These are phyloP conservation scores for Agrotis puta DNA, from an alignment of 2,888 invertebrate genomes.

Conservation along the genomic window DNA sequence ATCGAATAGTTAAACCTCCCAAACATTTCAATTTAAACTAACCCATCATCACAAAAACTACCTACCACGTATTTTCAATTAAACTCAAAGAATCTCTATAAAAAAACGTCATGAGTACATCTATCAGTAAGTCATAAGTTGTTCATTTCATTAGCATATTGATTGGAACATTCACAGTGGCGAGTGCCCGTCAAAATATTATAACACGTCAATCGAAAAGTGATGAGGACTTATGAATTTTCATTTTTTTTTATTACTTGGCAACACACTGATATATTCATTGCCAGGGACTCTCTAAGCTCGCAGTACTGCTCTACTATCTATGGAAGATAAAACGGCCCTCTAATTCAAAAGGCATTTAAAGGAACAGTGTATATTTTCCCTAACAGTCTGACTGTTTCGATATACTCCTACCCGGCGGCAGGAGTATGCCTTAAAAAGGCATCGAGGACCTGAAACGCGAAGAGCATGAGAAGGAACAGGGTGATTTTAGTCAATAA, in stretches of 20 bases:
- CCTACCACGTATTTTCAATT: slow-evolving; percentile 50
- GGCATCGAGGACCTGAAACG: too few species aligned
- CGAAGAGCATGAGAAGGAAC: too few species aligned
- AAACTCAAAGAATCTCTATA: slow-evolving; percentile 31
- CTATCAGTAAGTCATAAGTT: slow-evolving; percentile 22
- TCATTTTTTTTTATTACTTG: slow-evolving; percentile 11
- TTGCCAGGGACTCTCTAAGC: background rate
- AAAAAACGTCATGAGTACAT: slow-evolving; percentile 33
- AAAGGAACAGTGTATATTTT: too few species aligned
- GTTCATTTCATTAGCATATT: slow-evolving; percentile 74
- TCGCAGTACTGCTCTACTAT: too few species aligned
- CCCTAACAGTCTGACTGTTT: too few species aligned
- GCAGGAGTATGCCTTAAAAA: too few species aligned
- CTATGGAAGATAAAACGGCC: too few species aligned
- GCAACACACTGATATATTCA: background rate
- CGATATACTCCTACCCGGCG: too few species aligned
- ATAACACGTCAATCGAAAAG: slow-evolving; percentile 46
- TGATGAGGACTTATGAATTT: slow-evolving; percentile 26
- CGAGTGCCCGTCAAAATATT: slow-evolving; percentile 53
- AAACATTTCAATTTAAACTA: slow-evolving; percentile 29
- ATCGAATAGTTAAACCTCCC: background rate
- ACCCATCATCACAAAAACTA: slow-evolving; percentile 10
- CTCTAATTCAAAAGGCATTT: too few species aligned
- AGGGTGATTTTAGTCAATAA: too few species aligned
- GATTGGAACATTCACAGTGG: slow-evolving; percentile 66